Percentiles rank a stretch among this genome's conserved stretches.
These are phyloP conservation scores for Ephydatia muelleri DNA, from an alignment of 37 sponge, comb jelly and placozoan species.

Conservation along the genomic window DNA sequence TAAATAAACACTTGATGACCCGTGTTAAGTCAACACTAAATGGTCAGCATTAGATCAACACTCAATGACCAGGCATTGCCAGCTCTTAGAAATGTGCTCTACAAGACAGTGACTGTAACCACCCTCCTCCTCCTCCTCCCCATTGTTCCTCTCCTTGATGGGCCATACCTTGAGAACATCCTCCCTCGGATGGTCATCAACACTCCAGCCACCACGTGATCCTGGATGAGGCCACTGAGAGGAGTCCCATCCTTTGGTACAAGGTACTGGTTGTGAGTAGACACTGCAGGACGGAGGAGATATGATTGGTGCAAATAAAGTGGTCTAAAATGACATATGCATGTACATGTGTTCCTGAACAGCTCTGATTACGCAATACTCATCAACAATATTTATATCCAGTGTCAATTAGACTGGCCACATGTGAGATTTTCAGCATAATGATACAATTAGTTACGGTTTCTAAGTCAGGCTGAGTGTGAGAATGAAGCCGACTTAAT, in stretches of 20 bases:
- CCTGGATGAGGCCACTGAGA: slow-evolving; percentile 95
- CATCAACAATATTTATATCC: too few relatives aligned
- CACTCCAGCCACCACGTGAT: slow-evolving; percentile 90
- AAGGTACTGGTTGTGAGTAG: slow-evolving; percentile 89
- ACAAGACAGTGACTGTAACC: too few relatives aligned
- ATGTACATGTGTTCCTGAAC: not conserved
- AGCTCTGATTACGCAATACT: too few relatives aligned
- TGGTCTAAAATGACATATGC: not conserved
- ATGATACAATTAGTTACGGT: too few relatives aligned
- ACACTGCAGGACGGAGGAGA: slow-evolving; percentile 39
- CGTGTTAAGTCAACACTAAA: too few relatives aligned
- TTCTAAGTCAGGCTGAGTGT: too few relatives aligned
- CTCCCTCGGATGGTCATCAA: slow-evolving; percentile 87
- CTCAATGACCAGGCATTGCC: too few relatives aligned
- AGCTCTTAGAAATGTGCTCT: too few relatives aligned
- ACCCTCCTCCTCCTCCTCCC: not conserved
- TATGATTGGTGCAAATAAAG: not conserved
- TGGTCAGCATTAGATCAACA: too few relatives aligned
- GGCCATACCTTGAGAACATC: slow-evolving; percentile 45
- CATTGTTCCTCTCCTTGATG: not conserved
- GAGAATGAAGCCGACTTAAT: too few relatives aligned
- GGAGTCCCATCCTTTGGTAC: slow-evolving; percentile 97
- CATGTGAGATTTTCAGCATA: too few relatives aligned
- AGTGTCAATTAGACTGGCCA: too few relatives aligned
- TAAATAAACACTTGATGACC: not conserved